phyloP scores from a whole-genome alignment of 2,888 invertebrate species.

The Phengaris alcon region DNA sequence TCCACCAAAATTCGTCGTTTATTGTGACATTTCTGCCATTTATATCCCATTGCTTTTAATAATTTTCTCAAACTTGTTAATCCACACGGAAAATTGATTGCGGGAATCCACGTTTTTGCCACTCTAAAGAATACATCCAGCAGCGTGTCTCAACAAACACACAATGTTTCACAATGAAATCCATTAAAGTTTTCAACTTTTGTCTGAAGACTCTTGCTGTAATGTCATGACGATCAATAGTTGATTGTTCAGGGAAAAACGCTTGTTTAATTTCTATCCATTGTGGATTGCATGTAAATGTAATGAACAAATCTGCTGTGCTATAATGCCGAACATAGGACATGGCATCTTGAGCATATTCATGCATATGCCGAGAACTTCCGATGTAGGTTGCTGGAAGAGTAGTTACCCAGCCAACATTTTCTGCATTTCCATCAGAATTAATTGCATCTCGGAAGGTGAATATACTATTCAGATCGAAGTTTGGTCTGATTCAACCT shows the following conservation, averaged over 20 bases:
- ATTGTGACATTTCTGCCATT: too few species aligned
- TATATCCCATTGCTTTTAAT: too few species aligned
- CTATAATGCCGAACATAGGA: conserved; percentile 49
- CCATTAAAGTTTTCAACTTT: conserved; percentile 36
- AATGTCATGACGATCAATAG: too few species aligned
- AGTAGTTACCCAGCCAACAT: conserved; percentile 41
- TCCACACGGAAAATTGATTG: too few species aligned
- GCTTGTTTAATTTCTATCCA: conserved; percentile 43
- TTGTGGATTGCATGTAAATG: conserved; percentile 42
- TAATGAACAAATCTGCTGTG: conserved; percentile 42
- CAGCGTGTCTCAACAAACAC: conserved; percentile 40
- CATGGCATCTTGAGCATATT: conserved; percentile 45
- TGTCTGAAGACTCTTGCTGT: too few species aligned
- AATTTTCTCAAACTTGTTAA: too few species aligned
- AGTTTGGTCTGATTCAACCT: too few species aligned
- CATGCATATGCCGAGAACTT: conserved; percentile 42
- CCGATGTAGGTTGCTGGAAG: conserved; percentile 44
- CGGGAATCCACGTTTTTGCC: conserved; percentile 38
- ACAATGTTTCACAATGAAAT: conserved; percentile 37
- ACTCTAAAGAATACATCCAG: conserved; percentile 40
- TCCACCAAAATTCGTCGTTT: too few species aligned
- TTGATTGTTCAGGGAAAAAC: conserved; percentile 30
- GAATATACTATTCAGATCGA: too few species aligned
- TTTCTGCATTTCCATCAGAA: conserved; percentile 5
- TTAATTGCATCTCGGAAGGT: conserved; percentile 38